Conservation (phyloP, 1,140 invertebrate species). For the Eufriesea mexicana region DNA sequence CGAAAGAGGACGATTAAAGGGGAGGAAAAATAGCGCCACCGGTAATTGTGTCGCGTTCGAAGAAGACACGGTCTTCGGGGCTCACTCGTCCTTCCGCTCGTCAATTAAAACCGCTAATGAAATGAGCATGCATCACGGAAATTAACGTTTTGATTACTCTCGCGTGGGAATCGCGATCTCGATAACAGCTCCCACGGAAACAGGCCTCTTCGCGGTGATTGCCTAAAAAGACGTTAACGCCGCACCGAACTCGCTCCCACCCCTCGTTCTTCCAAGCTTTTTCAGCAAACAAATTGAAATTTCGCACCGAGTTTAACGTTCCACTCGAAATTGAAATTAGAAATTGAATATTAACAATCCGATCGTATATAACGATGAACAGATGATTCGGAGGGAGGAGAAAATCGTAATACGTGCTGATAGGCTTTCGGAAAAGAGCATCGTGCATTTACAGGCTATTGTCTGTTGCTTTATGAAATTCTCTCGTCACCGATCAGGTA, state of each 20-base stretch:
- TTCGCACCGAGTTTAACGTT: no score
- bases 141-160: conserved; percentile 34
- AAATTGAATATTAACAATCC: no score
- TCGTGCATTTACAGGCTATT: not conserved
- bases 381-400: no score
- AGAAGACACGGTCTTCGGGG: not conserved
- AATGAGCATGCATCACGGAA: conserved; percentile 18
- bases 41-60: conserved; percentile 5
- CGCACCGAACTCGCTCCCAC: not conserved
- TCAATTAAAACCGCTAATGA: conserved; percentile 32
- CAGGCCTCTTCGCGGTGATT: not conserved
- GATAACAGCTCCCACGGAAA: not conserved
- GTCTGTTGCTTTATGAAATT: not conserved
- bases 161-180: not conserved
- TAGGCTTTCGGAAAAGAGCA: no score
- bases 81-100: not conserved
- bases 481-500: not conserved
- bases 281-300: not conserved
- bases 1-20: conserved; percentile 14
- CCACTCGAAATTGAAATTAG: no score
- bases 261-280: not conserved
- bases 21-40: not conserved
- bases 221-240: no score
- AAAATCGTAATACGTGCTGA: no score
- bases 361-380: no score